Conservation (phyloP, 2,888 invertebrate species). For the Xanthorhoe designata region DNA sequence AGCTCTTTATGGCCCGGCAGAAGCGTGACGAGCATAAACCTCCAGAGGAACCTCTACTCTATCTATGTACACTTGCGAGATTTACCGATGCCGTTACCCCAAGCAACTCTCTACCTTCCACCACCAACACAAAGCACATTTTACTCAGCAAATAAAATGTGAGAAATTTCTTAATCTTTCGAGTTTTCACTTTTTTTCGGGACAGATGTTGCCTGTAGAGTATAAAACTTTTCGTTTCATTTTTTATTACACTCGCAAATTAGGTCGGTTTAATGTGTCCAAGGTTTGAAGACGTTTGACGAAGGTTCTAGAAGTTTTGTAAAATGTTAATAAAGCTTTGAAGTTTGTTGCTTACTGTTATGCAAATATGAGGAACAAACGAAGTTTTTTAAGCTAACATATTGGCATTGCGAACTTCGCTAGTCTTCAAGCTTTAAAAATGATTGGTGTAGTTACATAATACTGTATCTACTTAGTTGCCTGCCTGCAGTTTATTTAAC, state of each 20-base stretch:
- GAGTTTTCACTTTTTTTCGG: constrained; percentile 59
- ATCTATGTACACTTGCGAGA: constrained; percentile 60
- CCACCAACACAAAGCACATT: constrained; percentile 37
- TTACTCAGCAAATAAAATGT: constrained; percentile 34
- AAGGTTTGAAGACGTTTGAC: constrained; percentile 28
- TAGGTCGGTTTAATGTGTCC: constrained; percentile 44
- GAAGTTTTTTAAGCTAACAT: too few species aligned
- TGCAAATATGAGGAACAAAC: too few species aligned
- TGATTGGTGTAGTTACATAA: too few species aligned
- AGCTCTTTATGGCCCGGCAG: constrained; percentile 74
- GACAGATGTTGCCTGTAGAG: constrained; percentile 65
- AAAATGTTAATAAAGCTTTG: constrained; percentile 3
- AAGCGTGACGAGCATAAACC: constrained; percentile 77
- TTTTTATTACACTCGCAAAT: constrained; percentile 59
- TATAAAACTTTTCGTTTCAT: constrained; percentile 63
- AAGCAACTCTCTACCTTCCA: constrained; percentile 48
- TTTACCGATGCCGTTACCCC: constrained; percentile 54
- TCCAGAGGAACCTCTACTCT: constrained; percentile 62
- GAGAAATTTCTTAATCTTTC: constrained; percentile 57
- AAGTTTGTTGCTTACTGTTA: not conserved
- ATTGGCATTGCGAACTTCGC: too few species aligned
- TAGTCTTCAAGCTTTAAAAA: too few species aligned
- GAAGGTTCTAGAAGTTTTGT: constrained; percentile 13
- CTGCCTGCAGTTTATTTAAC: too few species aligned
- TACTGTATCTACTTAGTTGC: too few species aligned